These are phyloP conservation scores for Sebastes steindachneri DNA, from an alignment of 2,797 vertebrate genomes.

Conservation along the genomic window DNA sequence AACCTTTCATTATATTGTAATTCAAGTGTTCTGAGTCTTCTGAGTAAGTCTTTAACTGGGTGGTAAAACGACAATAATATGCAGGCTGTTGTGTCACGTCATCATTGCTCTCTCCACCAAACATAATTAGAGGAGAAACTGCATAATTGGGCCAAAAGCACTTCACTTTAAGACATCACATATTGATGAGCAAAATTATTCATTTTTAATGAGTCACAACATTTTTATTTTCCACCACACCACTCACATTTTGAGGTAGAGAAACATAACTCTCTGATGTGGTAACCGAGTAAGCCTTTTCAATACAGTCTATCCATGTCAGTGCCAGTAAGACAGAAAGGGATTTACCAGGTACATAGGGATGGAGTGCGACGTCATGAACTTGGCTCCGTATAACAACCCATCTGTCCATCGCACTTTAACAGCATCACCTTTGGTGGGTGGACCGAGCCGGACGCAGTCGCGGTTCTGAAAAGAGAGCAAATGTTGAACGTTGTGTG, in stretches of 20 bases:
- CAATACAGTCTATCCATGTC: not conserved
- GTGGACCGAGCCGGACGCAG: conserved; percentile 90
- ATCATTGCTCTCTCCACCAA: not conserved
- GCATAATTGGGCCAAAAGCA: not conserved
- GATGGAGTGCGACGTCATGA: conserved; percentile 92
- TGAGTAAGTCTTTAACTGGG: not conserved
- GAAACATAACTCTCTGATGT: not conserved
- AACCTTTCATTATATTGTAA: no score
- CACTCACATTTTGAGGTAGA: not conserved
- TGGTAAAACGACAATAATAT: not conserved
- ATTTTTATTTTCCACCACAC: not conserved
- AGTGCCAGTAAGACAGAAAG: not conserved
- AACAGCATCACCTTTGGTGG: conserved; percentile 88
- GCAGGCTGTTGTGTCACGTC: not conserved
- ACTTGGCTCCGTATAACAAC: conserved; percentile 95
- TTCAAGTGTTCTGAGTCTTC: not conserved
- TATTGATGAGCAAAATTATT: not conserved
- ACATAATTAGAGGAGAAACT: not conserved
- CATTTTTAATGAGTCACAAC: not conserved
- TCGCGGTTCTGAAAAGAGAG: conserved; percentile 87
- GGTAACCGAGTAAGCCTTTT: not conserved
- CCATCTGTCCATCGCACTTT: conserved; percentile 96
- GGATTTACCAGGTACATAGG: conserved; percentile 94
- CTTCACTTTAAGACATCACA: not conserved
- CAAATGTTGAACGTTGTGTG: not conserved